Percentiles rank a stretch among this genome's conserved stretches.
These are phyloP conservation scores for Numenius arquata DNA, from an alignment of 2,113 vertebrate genomes.

Conservation along the genomic window DNA sequence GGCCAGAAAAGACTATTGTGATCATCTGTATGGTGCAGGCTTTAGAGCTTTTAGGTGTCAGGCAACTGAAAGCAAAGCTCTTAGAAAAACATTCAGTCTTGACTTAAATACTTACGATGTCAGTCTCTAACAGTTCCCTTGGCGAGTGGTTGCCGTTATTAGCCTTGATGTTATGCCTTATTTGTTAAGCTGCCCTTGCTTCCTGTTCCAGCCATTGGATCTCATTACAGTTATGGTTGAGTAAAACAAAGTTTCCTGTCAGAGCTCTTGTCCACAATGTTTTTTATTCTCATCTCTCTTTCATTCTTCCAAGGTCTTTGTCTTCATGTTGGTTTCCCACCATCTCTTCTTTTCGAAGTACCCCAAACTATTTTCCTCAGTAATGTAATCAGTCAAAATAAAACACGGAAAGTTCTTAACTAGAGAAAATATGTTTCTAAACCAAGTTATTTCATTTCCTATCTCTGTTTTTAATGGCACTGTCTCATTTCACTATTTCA, in stretches of 20 bases:
- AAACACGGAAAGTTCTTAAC: neutral
- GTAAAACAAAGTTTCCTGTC: neutral
- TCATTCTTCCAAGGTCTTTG: neutral
- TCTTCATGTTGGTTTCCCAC: neutral
- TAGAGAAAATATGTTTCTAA: neutral
- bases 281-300: neutral
- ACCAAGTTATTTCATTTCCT: neutral
- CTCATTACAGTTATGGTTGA: neutral
- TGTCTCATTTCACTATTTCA: neutral
- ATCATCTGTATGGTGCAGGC: neutral
- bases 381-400: neutral
- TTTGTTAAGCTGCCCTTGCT: neutral
- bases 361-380: neutral
- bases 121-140: neutral
- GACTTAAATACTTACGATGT: neutral
- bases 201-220: neutral
- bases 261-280: fast-evolving
- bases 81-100: neutral
- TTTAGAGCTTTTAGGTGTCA: neutral
- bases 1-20: neutral
- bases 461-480: neutral
- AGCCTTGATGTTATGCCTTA: neutral
- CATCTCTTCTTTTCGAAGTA: neutral
- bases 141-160: neutral
- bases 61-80: neutral